Evolutionary conservation across 2,113 vertebrate genomes (phyloP).

Genomic region (Calypte anna): DNA sequence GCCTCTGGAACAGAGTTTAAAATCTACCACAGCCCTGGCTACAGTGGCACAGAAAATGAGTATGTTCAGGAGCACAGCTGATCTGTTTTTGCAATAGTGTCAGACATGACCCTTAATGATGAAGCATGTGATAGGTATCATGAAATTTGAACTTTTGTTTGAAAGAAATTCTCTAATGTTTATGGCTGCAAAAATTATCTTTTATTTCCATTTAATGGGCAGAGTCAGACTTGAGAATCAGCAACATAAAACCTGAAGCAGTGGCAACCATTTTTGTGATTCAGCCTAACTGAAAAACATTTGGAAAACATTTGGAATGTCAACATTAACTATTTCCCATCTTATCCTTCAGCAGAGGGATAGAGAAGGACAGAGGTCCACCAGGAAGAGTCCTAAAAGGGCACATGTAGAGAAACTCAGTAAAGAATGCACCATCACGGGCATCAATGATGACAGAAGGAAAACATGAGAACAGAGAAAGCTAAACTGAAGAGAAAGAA

Average conservation of each 20-base stretch:
- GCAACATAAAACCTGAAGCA: not conserved
- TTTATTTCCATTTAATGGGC: not conserved
- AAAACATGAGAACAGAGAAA: not conserved
- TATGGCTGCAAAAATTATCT: not conserved
- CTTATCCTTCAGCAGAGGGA: not conserved
- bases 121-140: conserved; percentile 10
- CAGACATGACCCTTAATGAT: not conserved
- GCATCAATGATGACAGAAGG: not conserved
- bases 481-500: not conserved
- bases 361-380: not conserved
- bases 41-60: conserved; percentile 31
- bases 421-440: not conserved
- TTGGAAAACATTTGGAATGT: not conserved
- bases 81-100: conserved; percentile 18
- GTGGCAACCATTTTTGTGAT: not conserved
- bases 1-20: conserved; percentile 24
- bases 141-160: not conserved
- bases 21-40: conserved; percentile 17
- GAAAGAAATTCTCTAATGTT: not conserved
- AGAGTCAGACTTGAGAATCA: not conserved
- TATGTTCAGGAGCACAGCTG: conserved; percentile 15
- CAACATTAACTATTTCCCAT: not conserved
- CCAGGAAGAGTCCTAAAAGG: not conserved
- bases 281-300: not conserved
- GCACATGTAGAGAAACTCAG: not conserved